These are phyloP conservation scores for Tetraneura akinire DNA, from an alignment of 1,140 invertebrate genomes.

Conservation along the genomic window DNA sequence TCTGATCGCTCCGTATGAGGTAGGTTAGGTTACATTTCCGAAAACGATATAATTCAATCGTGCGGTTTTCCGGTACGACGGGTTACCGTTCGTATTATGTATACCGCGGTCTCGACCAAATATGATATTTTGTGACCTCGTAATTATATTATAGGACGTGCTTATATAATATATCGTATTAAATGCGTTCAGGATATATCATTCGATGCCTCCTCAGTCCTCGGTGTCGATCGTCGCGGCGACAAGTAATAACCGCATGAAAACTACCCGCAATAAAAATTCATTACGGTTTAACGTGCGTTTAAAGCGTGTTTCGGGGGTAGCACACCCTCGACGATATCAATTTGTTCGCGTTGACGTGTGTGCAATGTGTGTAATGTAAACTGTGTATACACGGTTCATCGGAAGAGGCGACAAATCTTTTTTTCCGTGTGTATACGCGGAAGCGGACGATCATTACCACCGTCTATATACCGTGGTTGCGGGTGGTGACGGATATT, in stretches of 20 bases:
- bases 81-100: not conserved
- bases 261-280: too few relatives aligned
- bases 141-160: too few relatives aligned
- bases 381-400: not conserved
- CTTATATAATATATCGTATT: too few relatives aligned
- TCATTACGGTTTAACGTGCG: too few relatives aligned
- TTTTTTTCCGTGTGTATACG: not conserved
- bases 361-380: not conserved
- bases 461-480: not conserved
- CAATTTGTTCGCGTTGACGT: not conserved
- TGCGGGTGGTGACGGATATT: not conserved
- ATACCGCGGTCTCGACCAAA: not conserved
- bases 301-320: too few relatives aligned
- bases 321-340: too few relatives aligned
- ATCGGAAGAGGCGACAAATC: constrained; percentile 21
- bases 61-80: constrained; percentile 22
- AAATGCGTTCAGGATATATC: not conserved
- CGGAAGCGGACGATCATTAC: not conserved
- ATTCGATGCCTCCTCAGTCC: constrained; percentile 25
- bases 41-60: too few relatives aligned
- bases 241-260: not conserved
- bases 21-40: too few relatives aligned
- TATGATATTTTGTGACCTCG: too few relatives aligned
- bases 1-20: too few relatives aligned
- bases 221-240: not conserved